A percentile compares a stretch with the other conserved stretches of the same genome.
Evolutionary conservation across 2,888 invertebrate genomes (phyloP).

Genomic region (Sinodicranocentrus sp.): DNA sequence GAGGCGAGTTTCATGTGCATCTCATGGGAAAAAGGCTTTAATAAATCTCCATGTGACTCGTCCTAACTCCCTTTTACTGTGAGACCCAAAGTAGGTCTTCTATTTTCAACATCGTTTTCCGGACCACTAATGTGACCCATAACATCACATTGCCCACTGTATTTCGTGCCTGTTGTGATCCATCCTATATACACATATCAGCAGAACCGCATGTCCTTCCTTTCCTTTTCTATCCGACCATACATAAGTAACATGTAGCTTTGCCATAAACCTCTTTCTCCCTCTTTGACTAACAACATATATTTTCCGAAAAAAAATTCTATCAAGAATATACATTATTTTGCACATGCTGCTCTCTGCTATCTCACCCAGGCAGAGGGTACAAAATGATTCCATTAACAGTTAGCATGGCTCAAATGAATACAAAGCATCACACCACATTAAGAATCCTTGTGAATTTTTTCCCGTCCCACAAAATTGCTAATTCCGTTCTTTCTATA

Average conservation of each 20-base stretch:
- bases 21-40: constrained; percentile 54
- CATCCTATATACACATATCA: neutral
- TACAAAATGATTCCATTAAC: constrained; percentile 50
- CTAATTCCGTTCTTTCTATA: constrained; percentile 36
- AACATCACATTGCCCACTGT: constrained; percentile 40
- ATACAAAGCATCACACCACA: constrained; percentile 55
- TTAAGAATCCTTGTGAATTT: constrained; percentile 36
- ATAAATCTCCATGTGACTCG: constrained; percentile 62
- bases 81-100: constrained; percentile 37
- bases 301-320: neutral
- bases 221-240: neutral
- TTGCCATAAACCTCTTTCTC: neutral
- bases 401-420: constrained; percentile 44
- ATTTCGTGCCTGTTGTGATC: neutral
- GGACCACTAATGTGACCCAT: constrained; percentile 63
- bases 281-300: neutral
- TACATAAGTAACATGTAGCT: no score
- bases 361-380: constrained; percentile 40
- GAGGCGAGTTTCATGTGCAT: constrained; percentile 45
- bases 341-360: constrained; percentile 23
- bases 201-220: neutral
- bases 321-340: no score
- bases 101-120: constrained; percentile 54
- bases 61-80: constrained; percentile 12
- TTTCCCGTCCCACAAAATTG: constrained; percentile 21